Base-by-base conservation (phyloP, 2,888 invertebrate species). In the Drosophila nr. medialis region DNA sequence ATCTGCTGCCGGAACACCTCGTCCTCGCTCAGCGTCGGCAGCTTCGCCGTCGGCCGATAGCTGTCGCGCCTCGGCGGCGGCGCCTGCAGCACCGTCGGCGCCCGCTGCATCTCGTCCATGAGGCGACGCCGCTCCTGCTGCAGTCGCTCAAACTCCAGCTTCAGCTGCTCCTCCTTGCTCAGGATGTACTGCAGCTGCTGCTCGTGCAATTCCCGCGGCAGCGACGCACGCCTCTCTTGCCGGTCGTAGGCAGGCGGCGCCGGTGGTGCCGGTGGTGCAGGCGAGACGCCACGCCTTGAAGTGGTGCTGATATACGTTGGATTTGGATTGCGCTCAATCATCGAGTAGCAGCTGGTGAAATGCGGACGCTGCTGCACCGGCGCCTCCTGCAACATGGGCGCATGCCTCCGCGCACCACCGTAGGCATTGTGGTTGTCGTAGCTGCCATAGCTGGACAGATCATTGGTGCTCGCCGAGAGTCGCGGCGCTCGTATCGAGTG, bases 1-100 rank as follows among this genome's bases (percentile, higher is more conserved):
- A 97, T 97, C 92, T 95, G 95, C 79, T 96, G 95, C 10, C 97
- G 95, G 83, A 96, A 95, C 49, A 95, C 94, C 92, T 97, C 96
- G 74, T 95, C 95, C 91, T 97, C 96, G 55, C 95, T 95, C 11
- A 95, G 94, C 13, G 95, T 79, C 48, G 95, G 92, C 56, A 92
- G 42, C 77, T 91, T 91, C 15, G 90, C 86, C 1, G 87, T 76
- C 2, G 91, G 88, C 5, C 90, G 81, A 34, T 90, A 91, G 45
- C 86, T 84, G 15, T 92, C 92, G 6, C 92, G 84, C 2, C 84
- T 69, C 4, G 89, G 86, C 1, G 87, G 84, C n/a, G 85, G 77
- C 7, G 80, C 79, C 60, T 78, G 81, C 71, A 85, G 11, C 5
- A 77, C 71, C 0, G 79, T 78, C 11, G 83, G 82, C 4, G 89